These are phyloP conservation scores for Channa maculata DNA, from an alignment of 2,113 vertebrate species.

Conservation along the genomic window DNA sequence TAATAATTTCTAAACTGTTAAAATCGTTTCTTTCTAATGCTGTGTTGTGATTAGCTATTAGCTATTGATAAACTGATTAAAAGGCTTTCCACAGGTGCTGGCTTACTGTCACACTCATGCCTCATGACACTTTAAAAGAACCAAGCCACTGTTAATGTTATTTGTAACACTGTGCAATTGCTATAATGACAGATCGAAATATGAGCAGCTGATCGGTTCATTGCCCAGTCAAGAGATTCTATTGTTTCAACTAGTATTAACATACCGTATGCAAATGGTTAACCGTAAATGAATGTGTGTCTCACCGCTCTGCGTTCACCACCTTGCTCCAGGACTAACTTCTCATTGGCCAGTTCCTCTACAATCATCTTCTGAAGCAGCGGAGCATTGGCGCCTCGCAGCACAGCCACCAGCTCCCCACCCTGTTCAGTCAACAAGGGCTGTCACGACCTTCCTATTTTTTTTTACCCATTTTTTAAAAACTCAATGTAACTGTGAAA, in stretches of 20 bases:
- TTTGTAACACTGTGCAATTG: not conserved
- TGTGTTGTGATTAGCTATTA: too few species aligned
- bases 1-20: too few species aligned
- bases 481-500: not conserved
- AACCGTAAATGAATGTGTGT: constrained; percentile 3
- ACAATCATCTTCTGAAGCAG: constrained; percentile 90
- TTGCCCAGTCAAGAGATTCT: not conserved
- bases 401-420: constrained; percentile 87
- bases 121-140: not conserved
- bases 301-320: constrained; percentile 84
- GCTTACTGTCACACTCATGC: not conserved
- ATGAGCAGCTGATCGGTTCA: too few species aligned
- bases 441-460: not conserved
- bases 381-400: constrained; percentile 89
- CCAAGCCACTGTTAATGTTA: not conserved
- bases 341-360: constrained; percentile 88
- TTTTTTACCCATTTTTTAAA: not conserved
- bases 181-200: constrained; percentile 2
- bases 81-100: not conserved
- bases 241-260: not conserved
- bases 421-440: constrained; percentile 79
- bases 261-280: not conserved
- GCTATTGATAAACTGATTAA: too few species aligned
- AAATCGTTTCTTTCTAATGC: too few species aligned
- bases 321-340: constrained; percentile 81